Percentiles rank a stretch among this genome's conserved stretches.
Conservation (phyloP, 53 echinoderm and acorn worm species). For the Apostichopus leukothele region DNA sequence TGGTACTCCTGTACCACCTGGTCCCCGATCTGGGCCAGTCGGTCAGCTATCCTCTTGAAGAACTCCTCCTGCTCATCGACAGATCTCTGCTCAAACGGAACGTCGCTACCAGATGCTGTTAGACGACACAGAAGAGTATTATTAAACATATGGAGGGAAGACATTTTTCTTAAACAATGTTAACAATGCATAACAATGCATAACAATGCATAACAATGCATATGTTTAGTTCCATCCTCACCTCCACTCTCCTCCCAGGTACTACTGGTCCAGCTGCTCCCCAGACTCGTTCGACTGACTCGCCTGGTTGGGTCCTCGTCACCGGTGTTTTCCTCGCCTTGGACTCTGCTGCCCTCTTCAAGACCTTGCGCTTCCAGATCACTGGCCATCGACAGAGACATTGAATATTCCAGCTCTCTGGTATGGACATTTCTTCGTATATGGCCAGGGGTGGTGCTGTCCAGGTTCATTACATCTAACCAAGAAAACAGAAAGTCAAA, state of each 20-base stretch:
- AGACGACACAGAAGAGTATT: too few species aligned
- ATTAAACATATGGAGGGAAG: too few species aligned
- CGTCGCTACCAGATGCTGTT: constrained; percentile 59
- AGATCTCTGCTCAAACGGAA: constrained; percentile 64
- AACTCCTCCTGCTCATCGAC: constrained; percentile 77
- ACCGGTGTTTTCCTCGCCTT: not conserved
- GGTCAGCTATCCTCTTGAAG: constrained; percentile 85
- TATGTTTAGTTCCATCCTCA: not conserved
- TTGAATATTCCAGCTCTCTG: constrained; percentile 40
- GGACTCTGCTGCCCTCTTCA: constrained; percentile 25
- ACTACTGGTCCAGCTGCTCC: constrained; percentile 49
- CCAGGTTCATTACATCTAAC: constrained; percentile 80
- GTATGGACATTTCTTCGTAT: constrained; percentile 84
- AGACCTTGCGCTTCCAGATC: constrained; percentile 67
- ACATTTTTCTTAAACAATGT: too few species aligned
- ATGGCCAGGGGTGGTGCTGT: constrained; percentile 85
- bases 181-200: too few species aligned
- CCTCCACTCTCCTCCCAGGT: constrained; percentile 49
- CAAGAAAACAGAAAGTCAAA: not conserved
- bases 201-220: too few species aligned
- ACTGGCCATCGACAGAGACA: constrained; percentile 45
- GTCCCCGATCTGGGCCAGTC: constrained; percentile 88
- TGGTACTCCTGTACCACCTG: constrained; percentile 73
- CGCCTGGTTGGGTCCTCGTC: not conserved
- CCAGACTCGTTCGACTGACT: constrained; percentile 9